A percentile compares a stretch with the other conserved stretches of the same genome.
phyloP scores from a whole-genome alignment of 2,888 invertebrate genomes.

The Volucella bombylans region DNA sequence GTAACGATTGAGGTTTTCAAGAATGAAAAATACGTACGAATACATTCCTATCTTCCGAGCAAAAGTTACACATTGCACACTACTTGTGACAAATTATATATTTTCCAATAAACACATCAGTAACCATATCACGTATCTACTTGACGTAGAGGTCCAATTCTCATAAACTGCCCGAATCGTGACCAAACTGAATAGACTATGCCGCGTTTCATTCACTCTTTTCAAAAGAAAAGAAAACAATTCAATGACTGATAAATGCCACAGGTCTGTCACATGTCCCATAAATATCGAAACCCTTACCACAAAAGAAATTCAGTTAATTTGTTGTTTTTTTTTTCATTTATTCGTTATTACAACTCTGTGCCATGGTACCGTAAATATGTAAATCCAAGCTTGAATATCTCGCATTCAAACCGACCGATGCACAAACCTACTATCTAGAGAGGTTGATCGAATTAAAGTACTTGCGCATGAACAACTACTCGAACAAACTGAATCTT shows the following conservation, averaged over 20 bases:
- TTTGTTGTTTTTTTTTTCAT: slow-evolving; percentile 6
- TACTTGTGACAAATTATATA: not conserved
- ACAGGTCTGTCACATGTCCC: slow-evolving; percentile 27
- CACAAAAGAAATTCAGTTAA: slow-evolving; percentile 48
- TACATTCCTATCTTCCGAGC: slow-evolving; percentile 2
- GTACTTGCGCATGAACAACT: slow-evolving; percentile 42
- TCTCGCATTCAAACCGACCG: slow-evolving; percentile 24
- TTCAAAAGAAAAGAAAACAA: slow-evolving; percentile 21
- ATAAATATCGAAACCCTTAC: slow-evolving; percentile 31
- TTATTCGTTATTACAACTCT: slow-evolving; percentile 5
- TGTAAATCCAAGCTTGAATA: not conserved
- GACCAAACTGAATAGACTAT: slow-evolving; percentile 45
- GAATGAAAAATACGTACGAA: slow-evolving; percentile 2
- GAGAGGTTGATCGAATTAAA: slow-evolving; percentile 18
- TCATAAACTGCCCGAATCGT: slow-evolving; percentile 50
- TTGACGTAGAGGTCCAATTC: slow-evolving; percentile 48
- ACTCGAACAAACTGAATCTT: slow-evolving; percentile 8
- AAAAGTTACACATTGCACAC: slow-evolving; percentile 20
- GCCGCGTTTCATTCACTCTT: slow-evolving; percentile 34
- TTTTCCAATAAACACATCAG: slow-evolving; percentile 33
- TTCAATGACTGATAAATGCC: slow-evolving; percentile 35
- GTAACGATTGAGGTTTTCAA: not conserved
- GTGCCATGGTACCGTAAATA: slow-evolving; percentile 8
- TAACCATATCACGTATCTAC: slow-evolving; percentile 43
- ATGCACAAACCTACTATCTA: slow-evolving; percentile 28